These are phyloP conservation scores for Sycophila sp. DNA, from an alignment of 1,140 invertebrate genomes.

Conservation along the genomic window DNA sequence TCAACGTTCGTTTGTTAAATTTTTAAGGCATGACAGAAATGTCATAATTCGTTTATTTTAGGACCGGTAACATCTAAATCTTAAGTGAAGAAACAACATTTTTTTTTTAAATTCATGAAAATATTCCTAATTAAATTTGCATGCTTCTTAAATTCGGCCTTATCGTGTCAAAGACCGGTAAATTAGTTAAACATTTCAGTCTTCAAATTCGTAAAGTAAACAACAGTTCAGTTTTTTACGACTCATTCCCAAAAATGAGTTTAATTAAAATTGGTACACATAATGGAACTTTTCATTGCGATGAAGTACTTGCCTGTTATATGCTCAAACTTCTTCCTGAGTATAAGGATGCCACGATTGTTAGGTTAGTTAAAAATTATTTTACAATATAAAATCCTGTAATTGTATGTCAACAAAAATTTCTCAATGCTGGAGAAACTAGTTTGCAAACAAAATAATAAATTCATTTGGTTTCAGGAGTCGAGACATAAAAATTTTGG, in stretches of 20 bases:
- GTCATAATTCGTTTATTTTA: no score
- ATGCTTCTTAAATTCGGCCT: neutral
- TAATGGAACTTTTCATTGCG: slow-evolving; percentile 90
- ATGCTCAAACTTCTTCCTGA: slow-evolving; percentile 86
- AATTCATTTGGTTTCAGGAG: slow-evolving; percentile 58
- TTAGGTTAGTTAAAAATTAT: slow-evolving; percentile 69
- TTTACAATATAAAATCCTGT: neutral
- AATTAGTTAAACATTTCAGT: slow-evolving; percentile 1
- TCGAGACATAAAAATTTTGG: slow-evolving; percentile 73
- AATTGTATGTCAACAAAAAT: neutral
- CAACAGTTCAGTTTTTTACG: neutral
- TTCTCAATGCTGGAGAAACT: neutral
- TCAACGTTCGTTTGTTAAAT: no score
- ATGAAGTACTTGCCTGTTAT: slow-evolving; percentile 93
- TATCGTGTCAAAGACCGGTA: neutral
- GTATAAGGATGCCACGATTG: slow-evolving; percentile 84
- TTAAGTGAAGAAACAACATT: no score
- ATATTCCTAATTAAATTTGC: neutral
- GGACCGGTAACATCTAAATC: no score
- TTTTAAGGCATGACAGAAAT: no score
- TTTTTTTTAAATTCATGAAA: neutral
- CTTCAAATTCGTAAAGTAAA: neutral
- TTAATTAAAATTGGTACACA: slow-evolving; percentile 79
- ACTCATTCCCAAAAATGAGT: slow-evolving; percentile 6
- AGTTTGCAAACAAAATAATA: no score